Percentiles rank a stretch among this genome's conserved stretches.
These are phyloP conservation scores for Pseudochaenichthys georgianus DNA, from an alignment of 2,797 vertebrate species.

Conservation along the genomic window DNA sequence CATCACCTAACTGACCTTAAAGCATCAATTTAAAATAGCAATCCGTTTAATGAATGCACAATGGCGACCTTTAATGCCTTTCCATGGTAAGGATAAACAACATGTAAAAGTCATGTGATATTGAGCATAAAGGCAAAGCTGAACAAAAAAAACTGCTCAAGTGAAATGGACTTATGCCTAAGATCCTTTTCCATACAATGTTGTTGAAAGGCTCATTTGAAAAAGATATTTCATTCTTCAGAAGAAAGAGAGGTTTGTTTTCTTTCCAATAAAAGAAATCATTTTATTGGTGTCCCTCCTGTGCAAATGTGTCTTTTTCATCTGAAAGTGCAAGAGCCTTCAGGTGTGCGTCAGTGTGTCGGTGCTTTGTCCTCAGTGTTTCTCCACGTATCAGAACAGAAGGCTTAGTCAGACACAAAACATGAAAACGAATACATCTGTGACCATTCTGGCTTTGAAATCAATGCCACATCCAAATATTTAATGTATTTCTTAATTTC, in stretches of 20 bases:
- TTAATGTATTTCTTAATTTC: conserved; percentile 5
- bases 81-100: conserved; percentile 14
- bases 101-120: conserved; percentile 10
- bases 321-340: conserved; percentile 42
- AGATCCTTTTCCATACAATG: conserved; percentile 33
- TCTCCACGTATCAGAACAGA: conserved; percentile 48
- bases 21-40: neutral
- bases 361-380: conserved; percentile 21
- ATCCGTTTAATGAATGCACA: conserved; percentile 20
- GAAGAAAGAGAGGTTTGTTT: conserved; percentile 39
- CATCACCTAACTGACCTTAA: neutral
- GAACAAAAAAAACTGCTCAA: conserved; percentile 12
- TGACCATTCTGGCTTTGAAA: conserved; percentile 45
- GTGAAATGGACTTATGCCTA: conserved; percentile 10
- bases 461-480: conserved; percentile 33
- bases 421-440: conserved; percentile 40
- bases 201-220: conserved; percentile 54
- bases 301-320: conserved; percentile 67
- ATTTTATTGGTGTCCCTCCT: conserved; percentile 58
- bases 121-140: conserved; percentile 11
- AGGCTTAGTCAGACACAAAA: conserved; percentile 29
- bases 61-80: conserved; percentile 24
- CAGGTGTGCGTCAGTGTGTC: conserved; percentile 35
- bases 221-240: conserved; percentile 48
- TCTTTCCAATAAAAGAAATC: conserved; percentile 70